Percentiles rank a stretch among this genome's conserved stretches.
These are phyloP conservation scores for Odocoileus hemionus DNA, from an alignment of 2,113 vertebrate genomes.

Conservation along the genomic window DNA sequence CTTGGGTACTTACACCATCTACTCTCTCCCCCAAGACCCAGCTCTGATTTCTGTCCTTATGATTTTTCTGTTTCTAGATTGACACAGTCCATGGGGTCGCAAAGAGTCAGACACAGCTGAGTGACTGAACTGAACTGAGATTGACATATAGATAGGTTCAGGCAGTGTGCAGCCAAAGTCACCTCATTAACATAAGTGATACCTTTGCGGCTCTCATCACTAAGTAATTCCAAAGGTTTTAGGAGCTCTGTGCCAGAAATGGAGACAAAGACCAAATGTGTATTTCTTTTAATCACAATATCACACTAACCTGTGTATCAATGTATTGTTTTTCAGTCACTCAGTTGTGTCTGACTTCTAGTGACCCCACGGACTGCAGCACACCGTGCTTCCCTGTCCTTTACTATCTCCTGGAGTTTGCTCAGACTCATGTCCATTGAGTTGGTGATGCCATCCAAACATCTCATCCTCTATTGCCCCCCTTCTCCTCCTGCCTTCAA, in stretches of 20 bases:
- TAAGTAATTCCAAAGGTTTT: neutral
- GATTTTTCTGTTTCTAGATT: neutral
- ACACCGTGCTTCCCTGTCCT: neutral
- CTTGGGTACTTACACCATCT: neutral
- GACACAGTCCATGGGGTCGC: fast-evolving
- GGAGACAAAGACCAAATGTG: neutral
- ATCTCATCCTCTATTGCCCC: neutral
- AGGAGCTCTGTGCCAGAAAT: neutral
- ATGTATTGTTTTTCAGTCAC: neutral
- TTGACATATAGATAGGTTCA: neutral
- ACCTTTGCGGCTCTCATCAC: neutral
- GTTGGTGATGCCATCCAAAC: neutral
- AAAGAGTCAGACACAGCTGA: neutral
- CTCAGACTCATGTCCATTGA: neutral
- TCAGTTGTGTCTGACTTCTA: neutral
- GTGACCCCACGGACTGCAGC: fast-evolving
- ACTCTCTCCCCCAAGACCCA: neutral
- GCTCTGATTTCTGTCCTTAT: neutral
- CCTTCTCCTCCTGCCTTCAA: neutral
- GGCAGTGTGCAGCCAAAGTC: neutral
- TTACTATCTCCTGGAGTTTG: neutral
- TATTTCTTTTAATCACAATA: neutral
- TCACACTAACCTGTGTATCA: neutral
- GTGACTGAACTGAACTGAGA: neutral
- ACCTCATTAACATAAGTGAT: neutral